phyloP scores from a whole-genome alignment of 30 jellyfish, hydroid and myxozoan genomes.

The Haliclystus octoradiatus region DNA sequence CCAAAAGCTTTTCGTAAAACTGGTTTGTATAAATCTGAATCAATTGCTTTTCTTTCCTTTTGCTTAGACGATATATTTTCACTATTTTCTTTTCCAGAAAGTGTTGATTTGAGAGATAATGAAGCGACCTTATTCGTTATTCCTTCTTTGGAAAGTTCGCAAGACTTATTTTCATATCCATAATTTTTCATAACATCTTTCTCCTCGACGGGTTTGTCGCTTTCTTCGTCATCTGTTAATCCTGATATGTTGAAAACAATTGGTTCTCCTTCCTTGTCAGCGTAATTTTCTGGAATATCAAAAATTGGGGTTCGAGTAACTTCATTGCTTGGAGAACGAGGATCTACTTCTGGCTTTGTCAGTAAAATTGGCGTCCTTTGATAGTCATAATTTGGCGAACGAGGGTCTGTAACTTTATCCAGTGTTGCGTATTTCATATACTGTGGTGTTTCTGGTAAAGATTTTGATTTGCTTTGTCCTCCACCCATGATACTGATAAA shows the following conservation, averaged over 20 bases:
- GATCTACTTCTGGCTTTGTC: conserved; percentile 34
- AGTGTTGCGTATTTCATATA: conserved; percentile 52
- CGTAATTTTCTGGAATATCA: conserved; percentile 77
- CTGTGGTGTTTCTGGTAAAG: conserved; percentile 79
- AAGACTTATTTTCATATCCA: neutral
- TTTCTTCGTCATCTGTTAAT: neutral
- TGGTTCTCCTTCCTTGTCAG: neutral
- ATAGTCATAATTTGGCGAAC: conserved; percentile 47
- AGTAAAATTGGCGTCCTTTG: conserved; percentile 32
- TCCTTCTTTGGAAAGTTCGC: neutral
- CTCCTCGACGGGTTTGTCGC: conserved; percentile 2
- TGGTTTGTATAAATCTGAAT: neutral
- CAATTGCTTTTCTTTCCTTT: neutral
- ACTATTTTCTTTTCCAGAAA: neutral
- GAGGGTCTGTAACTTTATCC: conserved; percentile 49
- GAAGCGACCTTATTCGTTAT: neutral
- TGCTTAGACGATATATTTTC: neutral
- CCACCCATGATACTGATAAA: conserved; percentile 78
- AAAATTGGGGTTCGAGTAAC: conserved; percentile 72
- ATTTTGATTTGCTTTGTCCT: conserved; percentile 33
- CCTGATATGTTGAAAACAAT: neutral
- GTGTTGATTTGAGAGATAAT: neutral
- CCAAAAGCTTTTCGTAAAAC: neutral
- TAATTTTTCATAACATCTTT: neutral
- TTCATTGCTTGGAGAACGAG: conserved; percentile 57